Base-by-base conservation (phyloP, 2,888 invertebrate species). In the Drosophila kambysellisi region DNA sequence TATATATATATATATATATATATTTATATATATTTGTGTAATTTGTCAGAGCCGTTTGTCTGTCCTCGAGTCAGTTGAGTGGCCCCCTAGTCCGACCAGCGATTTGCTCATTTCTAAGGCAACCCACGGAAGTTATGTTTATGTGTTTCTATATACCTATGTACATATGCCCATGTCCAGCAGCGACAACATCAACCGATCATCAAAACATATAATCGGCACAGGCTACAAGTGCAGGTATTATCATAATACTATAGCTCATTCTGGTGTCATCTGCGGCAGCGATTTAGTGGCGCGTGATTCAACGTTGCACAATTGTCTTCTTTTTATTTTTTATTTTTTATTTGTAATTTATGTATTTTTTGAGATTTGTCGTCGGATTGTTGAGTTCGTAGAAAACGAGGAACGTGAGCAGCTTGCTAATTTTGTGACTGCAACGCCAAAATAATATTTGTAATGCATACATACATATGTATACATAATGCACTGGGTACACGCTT, bases 271-370 rank as follows among this genome's bases (percentile, higher is more conserved):
- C 46, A 60, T 62, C 39, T 54, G 79, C 78, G 78, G 79, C 78
- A 78, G 37, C 29, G 29, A n/a, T 5, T 46, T 29, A 50, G 68
- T 61, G 66, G 77, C 75, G 75, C 88, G 80, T 85, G 89, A 88
- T 86, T 88, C 87, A 85, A 76, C 88, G 70, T 81, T 85, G 86
- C 85, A 86, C 88, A 88, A 85, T 66, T 50, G 68, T 41, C 41
- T n/a, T 72, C 7, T 39, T 29, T 53, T 57, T 41, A 61, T 70
- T 46, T 66, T 33, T 50, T 57, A 65, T 48, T 25, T 48, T 33
- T 56, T 41, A 7, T 50, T 43, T 50, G 9, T 29, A 25, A 25
- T 56, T 57, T 52, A 5, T 25, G 3, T 7, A 5, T 25, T 43
- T 48, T 71, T 75, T 80, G 59, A 70, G 72, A 70, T 83, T 74